Evolutionary conservation across 2,113 vertebrate genomes (phyloP).

Genomic region (Daboia siamensis): DNA sequence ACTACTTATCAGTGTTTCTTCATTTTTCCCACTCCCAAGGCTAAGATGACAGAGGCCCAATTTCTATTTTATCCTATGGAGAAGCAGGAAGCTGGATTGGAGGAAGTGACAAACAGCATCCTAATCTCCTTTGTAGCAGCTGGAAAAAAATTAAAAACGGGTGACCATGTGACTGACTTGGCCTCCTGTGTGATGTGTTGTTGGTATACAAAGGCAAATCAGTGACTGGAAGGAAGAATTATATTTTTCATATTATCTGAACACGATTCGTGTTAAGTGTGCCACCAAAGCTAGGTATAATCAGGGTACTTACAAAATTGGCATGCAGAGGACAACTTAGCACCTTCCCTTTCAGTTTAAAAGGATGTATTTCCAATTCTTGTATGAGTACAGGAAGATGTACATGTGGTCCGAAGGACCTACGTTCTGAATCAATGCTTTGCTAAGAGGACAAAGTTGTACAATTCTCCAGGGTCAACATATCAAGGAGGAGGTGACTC

Average conservation of each 20-base stretch:
- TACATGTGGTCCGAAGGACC: background rate
- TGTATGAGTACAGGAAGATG: background rate
- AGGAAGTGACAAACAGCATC: background rate
- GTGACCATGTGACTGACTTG: background rate
- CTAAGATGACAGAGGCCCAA: background rate
- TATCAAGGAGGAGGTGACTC: background rate
- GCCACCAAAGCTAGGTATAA: background rate
- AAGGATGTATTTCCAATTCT: background rate
- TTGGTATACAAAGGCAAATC: background rate
- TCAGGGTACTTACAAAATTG: background rate
- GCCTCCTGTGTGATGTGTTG: background rate
- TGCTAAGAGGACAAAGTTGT: background rate
- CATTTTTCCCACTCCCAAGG: background rate
- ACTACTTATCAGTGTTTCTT: background rate
- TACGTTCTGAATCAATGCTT: background rate
- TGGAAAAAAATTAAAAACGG: background rate
- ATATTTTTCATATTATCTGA: background rate
- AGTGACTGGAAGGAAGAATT: background rate
- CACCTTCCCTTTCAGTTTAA: background rate
- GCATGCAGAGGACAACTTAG: background rate
- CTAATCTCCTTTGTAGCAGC: background rate
- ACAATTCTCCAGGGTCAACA: background rate
- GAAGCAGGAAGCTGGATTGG: background rate
- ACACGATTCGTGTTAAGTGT: background rate
- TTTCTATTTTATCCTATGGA: background rate